phyloP scores from a whole-genome alignment of 2,888 invertebrate genomes.

The Cenopis cana region DNA sequence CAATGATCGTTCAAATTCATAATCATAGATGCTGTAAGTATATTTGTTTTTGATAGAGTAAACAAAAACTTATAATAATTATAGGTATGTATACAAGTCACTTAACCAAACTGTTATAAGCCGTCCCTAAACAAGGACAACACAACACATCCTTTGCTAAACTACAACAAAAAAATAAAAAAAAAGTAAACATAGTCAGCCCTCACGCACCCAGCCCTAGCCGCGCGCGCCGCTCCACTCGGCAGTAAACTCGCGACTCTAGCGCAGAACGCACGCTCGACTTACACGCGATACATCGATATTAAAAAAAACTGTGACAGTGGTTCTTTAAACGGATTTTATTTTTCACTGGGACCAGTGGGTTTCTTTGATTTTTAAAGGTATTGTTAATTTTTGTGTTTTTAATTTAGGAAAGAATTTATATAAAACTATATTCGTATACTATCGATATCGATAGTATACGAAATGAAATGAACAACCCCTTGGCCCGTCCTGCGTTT shows the following conservation, averaged over 20 bases:
- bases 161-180: neutral
- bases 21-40: too few relatives aligned
- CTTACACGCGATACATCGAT: conserved; percentile 54
- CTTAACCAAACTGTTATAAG: neutral
- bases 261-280: conserved; percentile 51
- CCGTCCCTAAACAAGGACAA: neutral
- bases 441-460: neutral
- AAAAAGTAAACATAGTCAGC: conserved; percentile 6
- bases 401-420: too few relatives aligned
- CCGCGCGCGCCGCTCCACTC: conserved; percentile 45
- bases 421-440: too few relatives aligned
- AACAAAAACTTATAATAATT: too few relatives aligned
- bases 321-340: conserved; percentile 67
- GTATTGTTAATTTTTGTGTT: conserved; percentile 50
- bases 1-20: too few relatives aligned
- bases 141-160: neutral
- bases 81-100: neutral
- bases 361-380: conserved; percentile 63
- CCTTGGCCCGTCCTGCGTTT: too few relatives aligned
- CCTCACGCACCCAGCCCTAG: conserved; percentile 42
- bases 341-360: conserved; percentile 64
- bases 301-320: conserved; percentile 51
- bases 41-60: too few relatives aligned
- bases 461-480: neutral
- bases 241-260: conserved; percentile 63